These are phyloP conservation scores for Spodoptera littoralis DNA, from an alignment of 2,888 invertebrate genomes.

Conservation along the genomic window DNA sequence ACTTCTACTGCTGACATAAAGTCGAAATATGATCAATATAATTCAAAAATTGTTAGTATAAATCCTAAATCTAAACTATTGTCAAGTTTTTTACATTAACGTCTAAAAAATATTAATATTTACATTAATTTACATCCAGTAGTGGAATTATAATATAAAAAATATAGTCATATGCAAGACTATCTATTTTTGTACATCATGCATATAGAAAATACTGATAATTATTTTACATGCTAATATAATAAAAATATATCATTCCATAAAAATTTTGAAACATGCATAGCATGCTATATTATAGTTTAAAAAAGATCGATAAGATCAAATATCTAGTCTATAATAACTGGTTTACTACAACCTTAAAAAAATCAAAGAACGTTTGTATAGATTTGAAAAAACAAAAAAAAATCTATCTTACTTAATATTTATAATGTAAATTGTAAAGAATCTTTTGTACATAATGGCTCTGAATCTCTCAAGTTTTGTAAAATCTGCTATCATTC, in stretches of 20 bases:
- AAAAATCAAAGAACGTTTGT: no score
- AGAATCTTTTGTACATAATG: no score
- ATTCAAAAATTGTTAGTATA: no score
- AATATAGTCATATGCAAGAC: slow-evolving; percentile 1
- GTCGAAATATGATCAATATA: slow-evolving; percentile 33
- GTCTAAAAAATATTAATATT: neutral
- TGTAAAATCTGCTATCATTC: no score
- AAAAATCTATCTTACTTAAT: no score
- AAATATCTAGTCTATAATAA: no score
- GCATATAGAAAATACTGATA: slow-evolving; percentile 10
- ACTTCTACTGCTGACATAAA: neutral
- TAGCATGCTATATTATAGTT: neutral
- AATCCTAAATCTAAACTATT: no score
- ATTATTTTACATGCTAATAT: slow-evolving; percentile 26
- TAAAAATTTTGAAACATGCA: slow-evolving; percentile 22
- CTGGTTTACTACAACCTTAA: no score
- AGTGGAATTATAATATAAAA: slow-evolving; percentile 28
- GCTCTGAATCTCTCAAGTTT: no score
- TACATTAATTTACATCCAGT: slow-evolving; percentile 31
- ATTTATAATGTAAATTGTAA: no score
- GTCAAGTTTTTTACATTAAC: neutral
- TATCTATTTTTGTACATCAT: slow-evolving; percentile 9
- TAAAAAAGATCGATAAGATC: neutral
- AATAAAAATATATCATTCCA: slow-evolving; percentile 2
- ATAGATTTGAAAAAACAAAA: no score